These are phyloP conservation scores for Drosophila acutilabella DNA, from an alignment of 2,888 invertebrate species.

Conservation along the genomic window DNA sequence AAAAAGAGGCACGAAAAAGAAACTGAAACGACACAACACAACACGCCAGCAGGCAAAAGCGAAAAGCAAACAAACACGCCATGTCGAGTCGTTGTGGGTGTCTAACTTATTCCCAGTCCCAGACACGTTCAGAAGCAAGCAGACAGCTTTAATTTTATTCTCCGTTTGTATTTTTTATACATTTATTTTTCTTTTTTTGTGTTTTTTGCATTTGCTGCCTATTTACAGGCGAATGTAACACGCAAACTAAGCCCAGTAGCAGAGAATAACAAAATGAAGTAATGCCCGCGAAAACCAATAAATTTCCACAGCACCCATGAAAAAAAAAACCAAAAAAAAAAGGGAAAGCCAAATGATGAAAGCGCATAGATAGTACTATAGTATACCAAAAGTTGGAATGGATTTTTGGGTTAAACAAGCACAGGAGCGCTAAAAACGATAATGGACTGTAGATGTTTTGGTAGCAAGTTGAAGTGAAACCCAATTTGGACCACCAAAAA, in stretches of 20 bases:
- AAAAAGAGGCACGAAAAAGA: conserved; percentile 28
- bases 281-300: conserved; percentile 69
- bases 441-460: background rate
- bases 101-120: conserved; percentile 49
- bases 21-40: conserved; percentile 31
- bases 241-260: conserved; percentile 66
- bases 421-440: conserved; percentile 3
- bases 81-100: conserved; percentile 51
- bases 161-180: conserved; percentile 9
- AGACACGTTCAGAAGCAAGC: conserved; percentile 21
- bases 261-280: conserved; percentile 46
- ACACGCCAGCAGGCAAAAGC: conserved; percentile 54
- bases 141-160: conserved; percentile 68
- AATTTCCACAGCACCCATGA: conserved; percentile 57
- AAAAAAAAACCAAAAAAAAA: conserved; percentile 5
- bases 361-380: conserved; percentile 40
- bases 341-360: conserved; percentile 45
- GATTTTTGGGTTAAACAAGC: conserved; percentile 14
- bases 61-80: conserved; percentile 78
- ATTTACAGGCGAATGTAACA: conserved; percentile 69
- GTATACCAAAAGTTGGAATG: conserved; percentile 22
- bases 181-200: background rate
- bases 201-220: conserved; percentile 53
- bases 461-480: background rate
- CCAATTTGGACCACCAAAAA: background rate